Conservation (phyloP, 2,113 vertebrate genomes). For the Elgaria multicarinata region DNA sequence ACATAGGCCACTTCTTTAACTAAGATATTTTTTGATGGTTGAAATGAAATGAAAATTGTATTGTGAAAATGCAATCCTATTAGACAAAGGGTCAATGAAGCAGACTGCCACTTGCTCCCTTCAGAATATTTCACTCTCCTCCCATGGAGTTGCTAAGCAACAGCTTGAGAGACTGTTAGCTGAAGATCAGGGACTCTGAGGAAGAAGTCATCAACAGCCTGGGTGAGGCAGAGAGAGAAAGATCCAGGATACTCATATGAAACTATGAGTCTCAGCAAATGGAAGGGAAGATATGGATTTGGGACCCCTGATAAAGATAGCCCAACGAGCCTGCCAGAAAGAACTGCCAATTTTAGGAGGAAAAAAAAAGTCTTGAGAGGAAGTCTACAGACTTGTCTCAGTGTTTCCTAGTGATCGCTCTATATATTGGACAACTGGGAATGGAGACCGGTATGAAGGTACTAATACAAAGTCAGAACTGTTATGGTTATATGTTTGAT, state of each 20-base stretch:
- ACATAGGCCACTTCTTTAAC: neutral
- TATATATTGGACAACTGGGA: neutral
- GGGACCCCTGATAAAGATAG: neutral
- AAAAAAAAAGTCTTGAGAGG: neutral
- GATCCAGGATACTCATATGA: neutral
- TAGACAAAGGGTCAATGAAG: neutral
- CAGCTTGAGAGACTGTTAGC: neutral
- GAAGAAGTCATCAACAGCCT: neutral
- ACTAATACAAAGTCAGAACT: neutral
- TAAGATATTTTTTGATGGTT: neutral
- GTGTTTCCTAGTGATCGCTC: neutral
- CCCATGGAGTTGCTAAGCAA: conserved; percentile 17
- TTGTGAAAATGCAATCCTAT: neutral
- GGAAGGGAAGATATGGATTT: neutral
- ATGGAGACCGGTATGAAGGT: neutral
- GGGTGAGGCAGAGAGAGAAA: neutral
- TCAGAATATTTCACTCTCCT: neutral
- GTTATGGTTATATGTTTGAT: neutral
- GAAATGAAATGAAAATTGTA: conserved; percentile 7
- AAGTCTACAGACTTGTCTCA: neutral
- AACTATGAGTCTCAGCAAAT: neutral
- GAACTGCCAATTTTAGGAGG: neutral
- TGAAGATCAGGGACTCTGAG: neutral
- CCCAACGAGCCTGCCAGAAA: too few relatives aligned
- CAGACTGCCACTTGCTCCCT: conserved; percentile 2